Conservation (phyloP, 2,888 invertebrate species). For the Chloroclysta siterata region DNA sequence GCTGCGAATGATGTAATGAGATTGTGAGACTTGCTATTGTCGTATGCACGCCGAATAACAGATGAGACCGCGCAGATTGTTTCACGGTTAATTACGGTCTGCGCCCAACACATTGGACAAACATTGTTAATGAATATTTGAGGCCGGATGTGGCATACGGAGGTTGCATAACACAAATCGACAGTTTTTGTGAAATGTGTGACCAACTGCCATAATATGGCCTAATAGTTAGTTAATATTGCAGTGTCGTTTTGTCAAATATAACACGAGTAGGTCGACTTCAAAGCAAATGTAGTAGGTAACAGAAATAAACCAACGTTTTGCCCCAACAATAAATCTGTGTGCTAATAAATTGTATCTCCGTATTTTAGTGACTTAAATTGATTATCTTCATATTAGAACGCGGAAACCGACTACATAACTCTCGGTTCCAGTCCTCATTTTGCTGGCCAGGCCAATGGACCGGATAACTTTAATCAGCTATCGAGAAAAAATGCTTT, state of each 20-base stretch:
- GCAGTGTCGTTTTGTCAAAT: not conserved
- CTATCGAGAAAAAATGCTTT: slow-evolving; percentile 65
- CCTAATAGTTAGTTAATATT: not conserved
- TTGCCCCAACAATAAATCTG: not conserved
- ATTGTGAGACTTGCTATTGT: slow-evolving; percentile 74
- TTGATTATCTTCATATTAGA: slow-evolving; percentile 23
- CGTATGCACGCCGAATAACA: slow-evolving; percentile 76
- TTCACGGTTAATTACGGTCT: slow-evolving; percentile 66
- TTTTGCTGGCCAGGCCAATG: slow-evolving; percentile 58
- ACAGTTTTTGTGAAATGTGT: slow-evolving; percentile 15
- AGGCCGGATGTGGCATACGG: slow-evolving; percentile 32
- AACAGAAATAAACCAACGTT: too few relatives aligned
- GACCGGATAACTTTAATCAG: slow-evolving; percentile 71
- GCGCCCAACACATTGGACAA: slow-evolving; percentile 30
- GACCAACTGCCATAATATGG: slow-evolving; percentile 8
- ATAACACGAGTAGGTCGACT: not conserved
- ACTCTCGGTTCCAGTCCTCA: slow-evolving; percentile 47
- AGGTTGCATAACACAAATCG: slow-evolving; percentile 11
- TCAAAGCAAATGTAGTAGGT: too few relatives aligned
- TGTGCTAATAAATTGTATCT: not conserved
- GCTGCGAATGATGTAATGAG: slow-evolving; percentile 78
- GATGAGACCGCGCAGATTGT: slow-evolving; percentile 67
- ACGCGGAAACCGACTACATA: slow-evolving; percentile 19
- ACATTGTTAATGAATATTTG: slow-evolving; percentile 58
- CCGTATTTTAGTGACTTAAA: slow-evolving; percentile 3